A percentile compares a stretch with the other conserved stretches of the same genome.
Conservation (phyloP, 2,888 invertebrate genomes). For the Syritta pipiens region DNA sequence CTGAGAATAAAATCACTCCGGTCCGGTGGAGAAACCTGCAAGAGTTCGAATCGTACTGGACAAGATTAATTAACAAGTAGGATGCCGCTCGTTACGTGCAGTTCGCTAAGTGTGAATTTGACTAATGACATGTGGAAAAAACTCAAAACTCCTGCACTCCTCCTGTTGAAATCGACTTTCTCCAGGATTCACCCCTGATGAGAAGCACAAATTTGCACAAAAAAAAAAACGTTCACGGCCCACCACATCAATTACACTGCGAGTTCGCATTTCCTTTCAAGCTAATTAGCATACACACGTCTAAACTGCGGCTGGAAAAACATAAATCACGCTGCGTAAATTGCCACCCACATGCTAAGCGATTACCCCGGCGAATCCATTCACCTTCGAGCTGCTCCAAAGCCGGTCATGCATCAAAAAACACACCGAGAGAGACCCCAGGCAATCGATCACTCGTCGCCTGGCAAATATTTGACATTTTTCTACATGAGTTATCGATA, state of each 20-base stretch:
- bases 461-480: constrained; percentile 68
- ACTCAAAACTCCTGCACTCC: too few relatives aligned
- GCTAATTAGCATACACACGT: constrained; percentile 64
- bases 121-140: too few relatives aligned
- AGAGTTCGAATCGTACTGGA: too few relatives aligned
- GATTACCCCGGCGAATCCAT: constrained; percentile 27
- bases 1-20: too few relatives aligned
- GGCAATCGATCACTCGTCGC: constrained; percentile 61
- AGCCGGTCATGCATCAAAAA: constrained; percentile 63
- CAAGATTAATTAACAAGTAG: too few relatives aligned
- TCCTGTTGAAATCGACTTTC: too few relatives aligned
- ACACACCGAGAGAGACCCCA: constrained; percentile 46
- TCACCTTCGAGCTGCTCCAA: constrained; percentile 28
- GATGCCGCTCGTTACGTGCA: too few relatives aligned
- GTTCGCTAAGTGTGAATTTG: too few relatives aligned
- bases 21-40: too few relatives aligned
- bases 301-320: constrained; percentile 41
- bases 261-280: constrained; percentile 53
- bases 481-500: constrained; percentile 69
- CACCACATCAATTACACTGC: constrained; percentile 30
- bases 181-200: too few relatives aligned
- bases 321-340: constrained; percentile 66
- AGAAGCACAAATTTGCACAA: background rate
- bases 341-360: constrained; percentile 60
- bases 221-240: background rate